Percentiles rank a stretch among this genome's conserved stretches.
phyloP scores from a whole-genome alignment of 2,113 vertebrate species.

The Todiramphus saurophagus region DNA sequence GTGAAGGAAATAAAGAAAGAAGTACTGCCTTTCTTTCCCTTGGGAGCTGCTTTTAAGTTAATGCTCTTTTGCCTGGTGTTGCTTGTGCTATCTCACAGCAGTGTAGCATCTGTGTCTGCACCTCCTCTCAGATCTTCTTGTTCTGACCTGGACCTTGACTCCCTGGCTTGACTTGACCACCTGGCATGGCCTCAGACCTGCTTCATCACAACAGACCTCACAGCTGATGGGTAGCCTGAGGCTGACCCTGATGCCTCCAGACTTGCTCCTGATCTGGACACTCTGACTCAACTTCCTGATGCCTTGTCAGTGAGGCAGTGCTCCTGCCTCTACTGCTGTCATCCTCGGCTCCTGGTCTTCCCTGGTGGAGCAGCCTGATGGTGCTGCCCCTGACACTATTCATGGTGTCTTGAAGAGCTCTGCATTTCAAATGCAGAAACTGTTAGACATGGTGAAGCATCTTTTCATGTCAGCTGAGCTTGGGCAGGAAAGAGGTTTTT shows the following conservation, averaged over 20 bases:
- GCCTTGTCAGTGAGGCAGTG: accelerated
- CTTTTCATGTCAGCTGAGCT: neutral
- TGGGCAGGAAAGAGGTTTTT: neutral
- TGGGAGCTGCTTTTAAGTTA: neutral
- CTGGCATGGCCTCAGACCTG: neutral
- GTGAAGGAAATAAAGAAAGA: neutral
- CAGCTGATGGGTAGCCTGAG: neutral
- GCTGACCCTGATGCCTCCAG: neutral
- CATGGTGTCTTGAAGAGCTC: neutral
- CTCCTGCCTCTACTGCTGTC: neutral
- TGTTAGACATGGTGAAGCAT: neutral
- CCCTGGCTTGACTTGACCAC: neutral
- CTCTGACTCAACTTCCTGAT: neutral
- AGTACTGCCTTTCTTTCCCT: neutral
- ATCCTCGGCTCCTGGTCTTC: neutral
- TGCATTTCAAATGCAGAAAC: neutral
- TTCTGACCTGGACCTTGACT: neutral
- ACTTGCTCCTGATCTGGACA: neutral
- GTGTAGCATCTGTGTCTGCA: neutral
- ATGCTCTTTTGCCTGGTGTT: neutral
- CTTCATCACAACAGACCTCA: neutral
- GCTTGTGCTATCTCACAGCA: neutral
- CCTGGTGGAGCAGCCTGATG: neutral
- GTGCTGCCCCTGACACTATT: neutral
- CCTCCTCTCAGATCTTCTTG: neutral